Evolutionary conservation across 2,888 invertebrate genomes (phyloP), one percentile per base, ranked within the genome.

Genomic region (Eledona agricola): DNA sequence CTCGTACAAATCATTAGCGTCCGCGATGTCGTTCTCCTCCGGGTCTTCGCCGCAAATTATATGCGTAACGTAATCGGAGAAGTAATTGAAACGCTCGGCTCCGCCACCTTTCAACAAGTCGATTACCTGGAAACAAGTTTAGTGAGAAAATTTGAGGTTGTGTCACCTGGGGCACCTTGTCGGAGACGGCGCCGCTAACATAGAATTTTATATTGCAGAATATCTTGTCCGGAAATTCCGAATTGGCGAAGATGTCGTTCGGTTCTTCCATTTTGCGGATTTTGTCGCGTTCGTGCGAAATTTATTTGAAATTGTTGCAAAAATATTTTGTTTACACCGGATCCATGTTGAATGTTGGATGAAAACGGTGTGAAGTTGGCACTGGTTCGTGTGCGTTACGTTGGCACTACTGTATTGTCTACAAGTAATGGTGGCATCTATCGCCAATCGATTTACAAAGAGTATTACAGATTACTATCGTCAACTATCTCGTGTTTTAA

Each of bases 1-100:
- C 77, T 93, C 94, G 77, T 95, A 97, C 7, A 97, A 82, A 72
- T 97, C 96, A 72, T 88, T 88, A 4, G 95, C 95, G 79, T 94
- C 93, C 49, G 86, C 86, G 65, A 96, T 83, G 75, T 94, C 95
- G 70, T 85, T 88, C 74, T 93, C 93, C 66, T 89, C 85, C 50
- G 88, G 88, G 78, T 93, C 89, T 62, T 85, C 80, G 13, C 91
- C 95, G 65, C 93, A 93, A 71, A 97, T 90, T 66, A 94, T 82
- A 81, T 96, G 95, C 26, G 96, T 96, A 61, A 95, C 91, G 78
- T 89, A 90, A 78, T 95, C 93, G 56, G 92, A 89, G 66, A 94
- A 86, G 79, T 93, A 96, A 66, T 87, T 88, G 60, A 89, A 88
- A 62, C 87, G 86, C 74, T 93, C 93, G 11, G 91, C 96, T 42